Base-by-base conservation (phyloP, 2,888 invertebrate species). In the Pelosia muscerda region DNA sequence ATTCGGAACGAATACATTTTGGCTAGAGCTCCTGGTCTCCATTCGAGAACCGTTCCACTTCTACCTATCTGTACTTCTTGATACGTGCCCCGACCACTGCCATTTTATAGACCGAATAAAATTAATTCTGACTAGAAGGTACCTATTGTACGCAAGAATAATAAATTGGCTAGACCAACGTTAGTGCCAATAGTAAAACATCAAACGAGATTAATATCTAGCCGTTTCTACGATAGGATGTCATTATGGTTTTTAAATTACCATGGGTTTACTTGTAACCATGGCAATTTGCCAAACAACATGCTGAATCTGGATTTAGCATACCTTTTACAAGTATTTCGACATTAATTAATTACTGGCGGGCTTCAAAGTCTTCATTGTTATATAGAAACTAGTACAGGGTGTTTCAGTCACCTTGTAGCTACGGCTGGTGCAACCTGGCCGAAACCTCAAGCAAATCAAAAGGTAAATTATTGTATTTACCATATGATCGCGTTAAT, bases 201-300 rank as follows among this genome's bases (percentile, higher is more conserved):
- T 22, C 25, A 55, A 55, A 22, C 23, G 11, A 55, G 22, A 55
- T 25, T 55, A 13, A 22, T 23, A 55, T 11, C 54, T 55, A 15
- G 4, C 23, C 49, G 49, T 49, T 49, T 9, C 49, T 49, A 49
- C 23, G 4, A 25, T 23, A 55, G 25, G 54, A 25, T 55, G 11
- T 25, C 54, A 4, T 55, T 55, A 25, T 55, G 26, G n/a, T 49
- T 28, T 57, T 57, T 10, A 28, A n/a, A 57, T n/a, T 13, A 55
- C 22, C 15, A 55, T 25, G 4, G 54, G 25, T 3, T 55, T 55
- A 25, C 25, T 55, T 23, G 54, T 55, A 55, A 55, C 23, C 54
- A 55, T 55, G 54, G 25, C 54, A 55, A 55, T 23, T 55, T 55
- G 54, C 54, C 54, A 55, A 55, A 55, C 54, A 55, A 55, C 54